Conservation (phyloP, 2,113 vertebrate species). For the Oreotrochilus melanogaster region DNA sequence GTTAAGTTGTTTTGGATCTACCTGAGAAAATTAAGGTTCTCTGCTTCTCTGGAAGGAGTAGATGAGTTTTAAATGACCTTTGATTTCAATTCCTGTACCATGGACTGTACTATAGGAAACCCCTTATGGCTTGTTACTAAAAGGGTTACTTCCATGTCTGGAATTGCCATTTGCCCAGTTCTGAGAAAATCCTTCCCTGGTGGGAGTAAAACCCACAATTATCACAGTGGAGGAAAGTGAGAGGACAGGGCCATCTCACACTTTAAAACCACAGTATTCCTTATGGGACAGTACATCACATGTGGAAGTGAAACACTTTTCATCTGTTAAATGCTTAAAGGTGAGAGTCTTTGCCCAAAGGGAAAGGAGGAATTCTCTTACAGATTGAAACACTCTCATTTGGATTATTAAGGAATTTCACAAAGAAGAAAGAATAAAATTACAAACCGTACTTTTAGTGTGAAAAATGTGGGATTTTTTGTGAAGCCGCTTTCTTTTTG, state of each 20-base stretch:
- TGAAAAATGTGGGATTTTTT: not conserved
- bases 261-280: not conserved
- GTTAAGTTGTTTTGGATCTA: not conserved
- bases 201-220: not conserved
- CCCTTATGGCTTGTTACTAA: not conserved
- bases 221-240: not conserved
- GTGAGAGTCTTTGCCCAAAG: not conserved
- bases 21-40: not conserved
- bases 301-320: not conserved
- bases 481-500: not conserved
- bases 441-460: not conserved
- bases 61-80: not conserved
- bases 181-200: not conserved
- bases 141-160: not conserved
- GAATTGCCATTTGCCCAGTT: not conserved
- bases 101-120: not conserved
- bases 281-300: not conserved
- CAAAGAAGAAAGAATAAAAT: not conserved
- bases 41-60: not conserved
- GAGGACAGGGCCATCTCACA: not conserved
- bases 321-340: constrained; percentile 34
- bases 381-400: not conserved
- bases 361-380: not conserved
- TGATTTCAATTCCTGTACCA: not conserved
- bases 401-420: constrained; percentile 8